Percentiles rank a stretch among this genome's conserved stretches.
phyloP scores from a whole-genome alignment of 2,113 vertebrate genomes.

The Puffinus mauretanicus region DNA sequence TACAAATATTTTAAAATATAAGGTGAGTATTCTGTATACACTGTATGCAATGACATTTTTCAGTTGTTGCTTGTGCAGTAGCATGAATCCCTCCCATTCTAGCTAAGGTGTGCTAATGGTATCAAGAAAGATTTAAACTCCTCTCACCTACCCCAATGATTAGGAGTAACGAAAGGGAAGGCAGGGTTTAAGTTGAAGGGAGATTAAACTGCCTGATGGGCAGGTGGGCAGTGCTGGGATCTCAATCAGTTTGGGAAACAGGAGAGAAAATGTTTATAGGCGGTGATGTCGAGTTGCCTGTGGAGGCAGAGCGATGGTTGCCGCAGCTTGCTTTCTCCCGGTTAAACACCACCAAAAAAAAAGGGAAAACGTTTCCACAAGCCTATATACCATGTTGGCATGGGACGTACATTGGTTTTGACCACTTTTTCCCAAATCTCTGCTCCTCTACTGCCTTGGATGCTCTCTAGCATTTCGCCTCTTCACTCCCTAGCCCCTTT shows the following conservation, averaged over 20 bases:
- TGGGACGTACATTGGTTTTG: fast-evolving
- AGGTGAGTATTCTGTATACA: not conserved
- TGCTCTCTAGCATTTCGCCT: fast-evolving
- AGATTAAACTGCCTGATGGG: not conserved
- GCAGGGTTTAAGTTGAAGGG: not conserved
- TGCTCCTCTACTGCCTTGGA: not conserved
- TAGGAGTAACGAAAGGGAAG: not conserved
- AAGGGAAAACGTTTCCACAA: not conserved
- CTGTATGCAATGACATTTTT: not conserved
- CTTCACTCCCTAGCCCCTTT: fast-evolving
- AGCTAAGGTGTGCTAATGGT: not conserved
- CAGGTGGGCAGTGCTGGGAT: not conserved
- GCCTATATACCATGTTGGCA: fast-evolving
- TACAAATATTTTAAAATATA: not conserved
- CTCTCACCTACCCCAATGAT: fast-evolving
- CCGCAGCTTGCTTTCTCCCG: not conserved
- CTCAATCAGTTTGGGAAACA: not conserved
- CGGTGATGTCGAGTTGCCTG: not conserved
- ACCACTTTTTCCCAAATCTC: not conserved
- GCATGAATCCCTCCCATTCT: not conserved
- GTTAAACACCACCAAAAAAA: not conserved
- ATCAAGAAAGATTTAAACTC: not conserved
- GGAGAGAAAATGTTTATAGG: not conserved
- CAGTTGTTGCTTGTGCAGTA: not conserved
- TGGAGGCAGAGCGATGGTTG: not conserved